Percentiles rank a stretch among this genome's conserved stretches.
Conservation (phyloP, 2,888 invertebrate species). For the Oscheius myriophilus region DNA sequence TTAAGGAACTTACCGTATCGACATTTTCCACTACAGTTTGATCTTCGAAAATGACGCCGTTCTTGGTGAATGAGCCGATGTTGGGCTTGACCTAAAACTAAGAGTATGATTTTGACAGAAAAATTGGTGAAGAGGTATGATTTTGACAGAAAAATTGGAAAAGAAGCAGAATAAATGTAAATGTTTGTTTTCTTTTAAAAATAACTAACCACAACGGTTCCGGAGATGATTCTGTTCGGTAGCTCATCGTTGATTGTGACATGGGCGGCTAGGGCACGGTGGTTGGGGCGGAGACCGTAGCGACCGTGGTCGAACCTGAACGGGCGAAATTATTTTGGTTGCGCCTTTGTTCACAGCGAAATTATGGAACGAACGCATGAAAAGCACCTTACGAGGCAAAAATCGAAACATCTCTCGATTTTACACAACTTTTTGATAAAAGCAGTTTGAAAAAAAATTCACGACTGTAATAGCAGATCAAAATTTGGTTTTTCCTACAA, state of each 20-base stretch:
- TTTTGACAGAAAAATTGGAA: neutral
- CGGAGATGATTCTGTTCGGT: conserved; percentile 72
- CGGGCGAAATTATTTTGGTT: neutral
- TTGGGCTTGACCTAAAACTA: conserved; percentile 49
- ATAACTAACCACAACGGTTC: conserved; percentile 42
- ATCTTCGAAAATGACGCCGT: conserved; percentile 53
- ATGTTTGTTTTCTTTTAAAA: neutral
- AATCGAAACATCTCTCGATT: too few relatives aligned
- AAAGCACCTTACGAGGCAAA: too few relatives aligned
- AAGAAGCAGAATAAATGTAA: too few relatives aligned
- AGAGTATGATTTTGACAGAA: neutral
- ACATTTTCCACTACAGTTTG: conserved; percentile 44
- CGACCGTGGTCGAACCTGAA: conserved; percentile 69
- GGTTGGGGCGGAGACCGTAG: conserved; percentile 72
- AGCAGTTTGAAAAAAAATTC: too few relatives aligned
- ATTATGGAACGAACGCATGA: neutral
- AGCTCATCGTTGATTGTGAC: conserved; percentile 73
- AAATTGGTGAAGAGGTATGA: neutral
- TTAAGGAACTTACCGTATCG: conserved; percentile 43
- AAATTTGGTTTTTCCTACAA: too few relatives aligned
- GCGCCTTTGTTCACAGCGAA: neutral
- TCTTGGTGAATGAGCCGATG: conserved; percentile 46
- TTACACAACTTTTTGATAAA: too few relatives aligned
- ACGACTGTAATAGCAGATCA: too few relatives aligned
- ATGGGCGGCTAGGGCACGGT: conserved; percentile 57